Evolutionary conservation across 2,888 invertebrate genomes (phyloP), one percentile per base, ranked within the genome.

Genomic region (Melieria crassipennis): DNA sequence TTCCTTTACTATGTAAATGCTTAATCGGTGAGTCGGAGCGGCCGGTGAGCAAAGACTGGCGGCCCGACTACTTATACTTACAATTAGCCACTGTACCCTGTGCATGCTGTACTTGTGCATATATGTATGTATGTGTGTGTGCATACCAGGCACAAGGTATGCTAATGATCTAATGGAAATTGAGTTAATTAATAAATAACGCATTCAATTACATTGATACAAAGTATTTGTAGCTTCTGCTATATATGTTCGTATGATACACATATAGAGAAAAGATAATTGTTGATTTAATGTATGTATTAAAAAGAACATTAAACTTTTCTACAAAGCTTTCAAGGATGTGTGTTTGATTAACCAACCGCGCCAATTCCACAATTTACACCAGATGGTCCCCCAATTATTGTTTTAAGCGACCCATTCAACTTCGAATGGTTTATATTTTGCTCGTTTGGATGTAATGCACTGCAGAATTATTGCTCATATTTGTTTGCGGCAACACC

Each of bases 1-100:
- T 61, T 78, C 76, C 74, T 75, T 77, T 77, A 78, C 75, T 75
- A 75, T 76, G 76, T 78, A 76, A 77, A 77, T 75, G 75, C 75
- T 75, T 74, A 75, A 72, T 61, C 30, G 30, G 30, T 60, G 47
- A 63, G 43, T 68, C 42, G 66, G 30, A 42, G 16, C 58, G 58
- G 46, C 7, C 5, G 42, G 43, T 5, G 11, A 42, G 58, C 57
- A 46, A 58, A 58, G 48, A 42, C 48, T 30, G 58, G n/a, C 42
- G 57, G 50, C 48, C 48, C 58, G 50, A n/a, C n/a, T 42, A 56
- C 16, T 7, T 7, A n/a, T 30, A 16, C 56, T 16, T 16, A 6
- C 13, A 16, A 56, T 6, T 30, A 30, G 56, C 30, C 30, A 13
- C 13, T 7, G 30, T 30, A 56, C 9, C 13, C 56, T 56, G 30